These are phyloP conservation scores for Pseudopipra pipra DNA, from an alignment of 2,113 vertebrate species.

Conservation along the genomic window DNA sequence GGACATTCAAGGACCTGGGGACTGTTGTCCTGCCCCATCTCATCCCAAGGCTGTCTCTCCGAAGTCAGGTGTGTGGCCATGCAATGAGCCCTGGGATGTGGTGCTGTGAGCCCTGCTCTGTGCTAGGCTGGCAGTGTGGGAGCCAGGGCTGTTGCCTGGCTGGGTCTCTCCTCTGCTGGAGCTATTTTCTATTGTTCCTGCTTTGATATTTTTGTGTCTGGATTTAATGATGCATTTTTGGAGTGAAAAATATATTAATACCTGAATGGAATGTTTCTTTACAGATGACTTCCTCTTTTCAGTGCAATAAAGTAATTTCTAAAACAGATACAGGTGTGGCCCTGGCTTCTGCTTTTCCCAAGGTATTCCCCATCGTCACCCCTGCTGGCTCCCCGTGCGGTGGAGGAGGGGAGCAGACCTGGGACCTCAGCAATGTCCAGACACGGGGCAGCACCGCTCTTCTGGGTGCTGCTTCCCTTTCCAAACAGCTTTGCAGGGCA, in stretches of 20 bases:
- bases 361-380: neutral
- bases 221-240: constrained; percentile 46
- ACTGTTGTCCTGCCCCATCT: neutral
- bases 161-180: neutral
- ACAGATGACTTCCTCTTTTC: constrained; percentile 62
- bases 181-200: constrained; percentile 44
- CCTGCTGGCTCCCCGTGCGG: rapidly evolving
- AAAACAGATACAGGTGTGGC: neutral
- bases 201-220: constrained; percentile 58
- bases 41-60: neutral
- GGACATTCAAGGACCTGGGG: neutral
- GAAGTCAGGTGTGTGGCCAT: neutral
- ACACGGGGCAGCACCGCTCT: rapidly evolving
- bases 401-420: neutral
- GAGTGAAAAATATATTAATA: constrained; percentile 36
- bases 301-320: constrained; percentile 76
- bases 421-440: neutral
- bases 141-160: neutral
- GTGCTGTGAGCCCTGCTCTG: neutral
- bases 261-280: constrained; percentile 67
- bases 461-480: neutral
- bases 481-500: neutral
- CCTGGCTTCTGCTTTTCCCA: neutral
- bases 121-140: neutral
- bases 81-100: neutral